Conservation (phyloP, 2,797 vertebrate genomes). For the Gymnodraco acuticeps region DNA sequence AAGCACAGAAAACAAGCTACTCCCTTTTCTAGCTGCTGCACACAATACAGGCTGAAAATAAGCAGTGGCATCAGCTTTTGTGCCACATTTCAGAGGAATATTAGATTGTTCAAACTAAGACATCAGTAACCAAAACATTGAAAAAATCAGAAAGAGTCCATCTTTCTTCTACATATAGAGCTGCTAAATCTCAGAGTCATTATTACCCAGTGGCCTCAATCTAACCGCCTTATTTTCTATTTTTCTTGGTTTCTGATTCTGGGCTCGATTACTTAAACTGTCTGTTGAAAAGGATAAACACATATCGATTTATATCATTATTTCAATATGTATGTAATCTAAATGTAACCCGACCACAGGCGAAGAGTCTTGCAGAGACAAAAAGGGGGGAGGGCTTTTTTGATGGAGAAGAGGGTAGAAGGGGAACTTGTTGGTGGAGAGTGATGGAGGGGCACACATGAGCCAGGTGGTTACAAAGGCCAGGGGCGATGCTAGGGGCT, state of each 20-base stretch:
- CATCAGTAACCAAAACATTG: not conserved
- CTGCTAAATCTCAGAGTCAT: constrained; percentile 7
- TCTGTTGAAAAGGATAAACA: too few species aligned
- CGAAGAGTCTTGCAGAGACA: not conserved
- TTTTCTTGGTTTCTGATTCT: not conserved
- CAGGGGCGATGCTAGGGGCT: constrained; percentile 62
- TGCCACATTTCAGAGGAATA: constrained; percentile 11
- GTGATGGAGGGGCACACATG: constrained; percentile 38
- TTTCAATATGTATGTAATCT: constrained; percentile 19
- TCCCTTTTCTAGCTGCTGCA: constrained; percentile 36
- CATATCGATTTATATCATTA: too few species aligned
- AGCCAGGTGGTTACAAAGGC: constrained; percentile 66
- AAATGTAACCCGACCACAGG: not conserved
- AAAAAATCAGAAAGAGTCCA: not conserved
- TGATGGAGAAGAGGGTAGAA: not conserved
- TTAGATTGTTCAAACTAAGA: not conserved
- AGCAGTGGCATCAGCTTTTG: not conserved
- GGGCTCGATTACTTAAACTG: too few species aligned
- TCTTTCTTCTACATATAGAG: constrained; percentile 9
- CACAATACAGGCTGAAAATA: constrained; percentile 39
- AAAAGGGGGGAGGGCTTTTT: not conserved
- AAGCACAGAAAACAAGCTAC: constrained; percentile 49
- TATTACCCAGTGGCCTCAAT: constrained; percentile 23
- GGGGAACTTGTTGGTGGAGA: constrained; percentile 17
- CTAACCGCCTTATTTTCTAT: constrained; percentile 30